A percentile compares a stretch with the other conserved stretches of the same genome.
Conservation (phyloP, 2,113 vertebrate species). For the Phycodurus eques region DNA sequence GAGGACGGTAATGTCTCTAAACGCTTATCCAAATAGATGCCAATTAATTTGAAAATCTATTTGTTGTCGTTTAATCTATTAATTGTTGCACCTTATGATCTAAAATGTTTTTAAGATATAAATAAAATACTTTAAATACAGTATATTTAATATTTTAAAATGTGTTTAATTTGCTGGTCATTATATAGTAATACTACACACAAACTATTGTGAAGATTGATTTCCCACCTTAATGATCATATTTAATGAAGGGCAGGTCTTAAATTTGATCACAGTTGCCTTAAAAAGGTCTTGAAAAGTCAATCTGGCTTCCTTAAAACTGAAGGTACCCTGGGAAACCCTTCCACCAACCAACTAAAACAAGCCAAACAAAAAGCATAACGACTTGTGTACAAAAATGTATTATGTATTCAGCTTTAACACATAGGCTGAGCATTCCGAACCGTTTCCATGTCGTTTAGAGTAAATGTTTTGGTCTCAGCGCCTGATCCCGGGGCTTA, state of each 20-base stretch:
- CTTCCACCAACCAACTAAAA: neutral
- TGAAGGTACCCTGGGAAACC: neutral
- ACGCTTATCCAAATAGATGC: too few relatives aligned
- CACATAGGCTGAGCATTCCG: slow-evolving; percentile 55
- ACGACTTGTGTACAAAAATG: neutral
- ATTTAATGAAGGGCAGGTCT: neutral
- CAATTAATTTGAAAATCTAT: too few relatives aligned
- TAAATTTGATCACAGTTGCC: too few relatives aligned
- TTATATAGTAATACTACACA: neutral
- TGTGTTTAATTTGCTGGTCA: too few relatives aligned
- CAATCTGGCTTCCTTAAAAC: neutral
- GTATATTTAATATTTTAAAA: too few relatives aligned
- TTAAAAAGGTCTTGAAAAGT: neutral
- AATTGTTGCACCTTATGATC: too few relatives aligned
- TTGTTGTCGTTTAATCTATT: too few relatives aligned
- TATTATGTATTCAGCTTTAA: neutral
- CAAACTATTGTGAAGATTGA: neutral
- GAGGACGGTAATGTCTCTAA: too few relatives aligned
- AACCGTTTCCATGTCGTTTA: slow-evolving; percentile 63
- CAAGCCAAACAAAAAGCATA: neutral
- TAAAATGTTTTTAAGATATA: neutral
- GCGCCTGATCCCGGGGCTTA: slow-evolving; percentile 47
- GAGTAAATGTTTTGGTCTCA: slow-evolving; percentile 55
- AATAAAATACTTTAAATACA: too few relatives aligned
- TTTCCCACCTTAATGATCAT: neutral